Evolutionary conservation across 2,888 invertebrate species (phyloP), one percentile per base, ranked within the genome.

Genomic region (Apeira syringaria): DNA sequence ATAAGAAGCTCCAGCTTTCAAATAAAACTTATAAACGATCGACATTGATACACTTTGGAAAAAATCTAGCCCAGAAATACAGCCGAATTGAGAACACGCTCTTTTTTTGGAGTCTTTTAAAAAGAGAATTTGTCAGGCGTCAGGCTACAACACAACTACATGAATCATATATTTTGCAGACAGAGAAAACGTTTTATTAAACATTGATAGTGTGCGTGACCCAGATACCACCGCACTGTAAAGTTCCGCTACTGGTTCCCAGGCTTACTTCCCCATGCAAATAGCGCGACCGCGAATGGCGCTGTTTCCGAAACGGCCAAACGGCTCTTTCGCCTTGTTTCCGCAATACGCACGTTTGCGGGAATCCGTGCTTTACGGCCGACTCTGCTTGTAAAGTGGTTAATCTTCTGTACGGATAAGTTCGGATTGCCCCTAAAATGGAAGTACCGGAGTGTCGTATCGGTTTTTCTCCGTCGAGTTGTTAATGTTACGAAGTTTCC

Each of bases 251-350:
- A 30, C 29, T 30, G 34, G 6, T 10, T 7, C 18, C 34, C 34
- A 30, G 10, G 1, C 8, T 61, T 52, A 59, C 59, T 62, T 61
- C 52, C 64, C 59, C 64, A 61, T 69, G 68, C 70, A 67, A 69
- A 71, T 66, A 64, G 62, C 64, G 62, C 56, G 54, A 50, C 52
- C 61, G 47, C 68, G 67, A 68, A 68, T 66, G 62, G 61, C 68
- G 55, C 62, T 49, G 51, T 51, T 54, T 51, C 51, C 49, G 48
- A 50, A 51, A 49, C 46, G 32, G 30, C 42, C 47, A 47, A 48
- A 36, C 41, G 34, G 28, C 31, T 33, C 41, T 33, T 37, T 24
- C 36, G 42, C 25, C 38, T 43, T 36, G 42, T 40, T 43, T 43
- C 44, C 47, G 30, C 29, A 35, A 26, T 42, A 36, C 31, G 42